Percentiles rank a stretch among this genome's conserved stretches.
Conservation (phyloP, 2,797 vertebrate species). For the Muscicapa striata region DNA sequence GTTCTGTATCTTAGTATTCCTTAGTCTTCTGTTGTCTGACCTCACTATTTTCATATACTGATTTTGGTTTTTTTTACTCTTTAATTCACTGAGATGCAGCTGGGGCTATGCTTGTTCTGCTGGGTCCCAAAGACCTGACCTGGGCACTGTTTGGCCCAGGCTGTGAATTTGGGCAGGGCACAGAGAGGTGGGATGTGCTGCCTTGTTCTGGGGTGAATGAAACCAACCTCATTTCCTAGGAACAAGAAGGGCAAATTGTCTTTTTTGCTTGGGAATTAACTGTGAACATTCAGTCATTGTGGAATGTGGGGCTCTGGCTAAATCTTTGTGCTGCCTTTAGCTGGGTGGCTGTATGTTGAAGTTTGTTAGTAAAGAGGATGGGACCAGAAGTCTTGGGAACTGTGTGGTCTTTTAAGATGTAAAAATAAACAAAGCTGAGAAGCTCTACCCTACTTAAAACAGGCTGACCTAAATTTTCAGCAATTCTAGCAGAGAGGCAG, state of each 20-base stretch:
- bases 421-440: constrained; percentile 65
- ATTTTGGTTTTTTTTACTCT: neutral
- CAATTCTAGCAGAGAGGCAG: neutral
- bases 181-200: neutral
- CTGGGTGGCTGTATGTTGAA: neutral
- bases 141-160: neutral
- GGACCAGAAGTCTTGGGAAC: constrained; percentile 22
- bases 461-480: constrained; percentile 59
- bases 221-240: neutral
- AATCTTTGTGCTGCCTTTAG: constrained; percentile 5
- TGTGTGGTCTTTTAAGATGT: constrained; percentile 25
- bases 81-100: constrained; percentile 21
- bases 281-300: neutral
- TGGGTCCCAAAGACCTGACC: constrained; percentile 13
- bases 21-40: constrained; percentile 61
- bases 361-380: constrained; percentile 22
- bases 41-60: constrained; percentile 3
- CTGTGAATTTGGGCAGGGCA: constrained; percentile 7
- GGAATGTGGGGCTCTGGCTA: neutral
- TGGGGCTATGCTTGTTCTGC: constrained; percentile 44
- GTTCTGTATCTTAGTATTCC: constrained; percentile 52
- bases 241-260: neutral
- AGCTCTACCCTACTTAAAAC: constrained; percentile 50
- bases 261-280: neutral
- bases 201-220: constrained; percentile 37